Base-by-base conservation (phyloP, 1,140 invertebrate genomes). In the Procambarus virginalis region DNA sequence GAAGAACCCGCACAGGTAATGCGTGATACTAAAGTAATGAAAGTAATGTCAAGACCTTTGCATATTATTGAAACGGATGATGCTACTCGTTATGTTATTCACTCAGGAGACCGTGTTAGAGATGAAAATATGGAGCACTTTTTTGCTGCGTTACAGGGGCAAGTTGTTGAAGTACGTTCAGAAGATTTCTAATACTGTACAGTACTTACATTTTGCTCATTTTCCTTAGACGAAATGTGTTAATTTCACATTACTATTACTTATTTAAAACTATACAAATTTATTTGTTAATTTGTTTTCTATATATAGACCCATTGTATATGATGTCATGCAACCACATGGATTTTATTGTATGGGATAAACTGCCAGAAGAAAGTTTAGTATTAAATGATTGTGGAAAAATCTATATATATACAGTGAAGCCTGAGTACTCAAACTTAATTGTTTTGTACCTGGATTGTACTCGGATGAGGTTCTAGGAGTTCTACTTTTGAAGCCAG, bases 41-140 rank as follows among this genome's bases (percentile, higher is more conserved):
- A 92, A 34, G 80, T 92, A 10, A 89, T 91, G 49, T 91, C 91
- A 22, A 81, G 91, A 46, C 88, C 91, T 55, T 68, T 90, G 12
- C 89, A 92, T 20, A 92, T 92, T 76, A 84, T 91, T 51, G 85
- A 91, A 46, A 68, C 91, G 2, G 91, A 92, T 78, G 91, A 91
- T 17, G 79, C 77, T 22, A 86, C 91, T 48, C 91, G 89, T 8
- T 92, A 92, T 85, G 82, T 92, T 12, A 92, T 92, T 73, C 91
- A 92, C 48, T 84, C 86, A 10, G 60, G 70, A 17, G 91, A 89
- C 8, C 80, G 87, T 2, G 81, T 77, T 5, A 86, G 85, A 48
- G 90, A 91, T 34, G 81, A 87, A 58, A 77, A 86, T 22, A 83
- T 91, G 84, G 90, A 87, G 6, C 90, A 91, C 12, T 92, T 92